These are phyloP conservation scores for Anas bahamensis DNA, from an alignment of 2,797 vertebrate genomes.

Conservation along the genomic window DNA sequence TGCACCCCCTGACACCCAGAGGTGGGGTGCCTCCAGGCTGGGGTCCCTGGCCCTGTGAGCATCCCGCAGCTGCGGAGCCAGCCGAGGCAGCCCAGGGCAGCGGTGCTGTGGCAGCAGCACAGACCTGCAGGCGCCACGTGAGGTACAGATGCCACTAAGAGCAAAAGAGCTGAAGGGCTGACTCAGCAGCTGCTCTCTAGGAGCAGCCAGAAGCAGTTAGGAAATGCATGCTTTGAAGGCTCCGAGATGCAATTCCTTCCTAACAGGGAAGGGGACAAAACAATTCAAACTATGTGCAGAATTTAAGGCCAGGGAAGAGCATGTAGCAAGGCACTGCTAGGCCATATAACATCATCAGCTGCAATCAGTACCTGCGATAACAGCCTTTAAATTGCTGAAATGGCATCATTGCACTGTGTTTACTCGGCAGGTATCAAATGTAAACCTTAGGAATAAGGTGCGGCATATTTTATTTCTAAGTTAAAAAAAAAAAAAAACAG, in stretches of 20 bases:
- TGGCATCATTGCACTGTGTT: neutral
- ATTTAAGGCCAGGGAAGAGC: neutral
- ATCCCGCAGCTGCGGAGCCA: neutral
- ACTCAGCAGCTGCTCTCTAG: neutral
- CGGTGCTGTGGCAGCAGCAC: neutral
- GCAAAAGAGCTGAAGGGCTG: neutral
- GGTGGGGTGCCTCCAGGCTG: neutral
- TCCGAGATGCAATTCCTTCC: neutral
- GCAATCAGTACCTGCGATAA: neutral
- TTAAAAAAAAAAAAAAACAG: neutral
- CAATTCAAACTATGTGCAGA: neutral
- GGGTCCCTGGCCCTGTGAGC: neutral
- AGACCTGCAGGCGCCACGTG: neutral
- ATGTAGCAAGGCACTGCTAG: neutral
- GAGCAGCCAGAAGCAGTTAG: neutral
- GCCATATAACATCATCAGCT: neutral
- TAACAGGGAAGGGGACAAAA: neutral
- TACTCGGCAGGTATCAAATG: neutral
- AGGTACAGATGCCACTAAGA: neutral
- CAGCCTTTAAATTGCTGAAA: neutral
- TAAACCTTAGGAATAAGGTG: neutral
- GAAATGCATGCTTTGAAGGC: neutral
- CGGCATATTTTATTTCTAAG: neutral
- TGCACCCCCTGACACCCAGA: neutral
- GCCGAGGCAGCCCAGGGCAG: neutral